phyloP scores from a whole-genome alignment of 2,113 vertebrate species.

The Atrichornis clamosus region DNA sequence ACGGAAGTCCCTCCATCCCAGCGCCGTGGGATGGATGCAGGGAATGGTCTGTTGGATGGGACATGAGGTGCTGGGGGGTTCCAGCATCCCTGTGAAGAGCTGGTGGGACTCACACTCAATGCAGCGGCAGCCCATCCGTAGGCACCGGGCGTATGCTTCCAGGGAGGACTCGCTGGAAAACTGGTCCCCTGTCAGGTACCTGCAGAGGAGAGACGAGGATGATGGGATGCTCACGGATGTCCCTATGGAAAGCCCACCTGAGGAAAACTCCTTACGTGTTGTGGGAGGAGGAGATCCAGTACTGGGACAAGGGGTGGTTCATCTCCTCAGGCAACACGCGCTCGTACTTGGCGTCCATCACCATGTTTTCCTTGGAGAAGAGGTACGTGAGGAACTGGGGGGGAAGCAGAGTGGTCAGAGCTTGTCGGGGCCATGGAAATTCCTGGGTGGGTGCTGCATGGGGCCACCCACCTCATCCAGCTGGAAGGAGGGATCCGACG shows the following conservation, averaged over 20 bases:
- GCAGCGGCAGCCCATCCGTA: constrained; percentile 88
- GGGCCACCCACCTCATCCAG: constrained; percentile 78
- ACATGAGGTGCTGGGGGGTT: background rate
- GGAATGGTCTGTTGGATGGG: background rate
- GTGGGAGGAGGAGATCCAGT: constrained; percentile 90
- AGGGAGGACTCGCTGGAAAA: constrained; percentile 88
- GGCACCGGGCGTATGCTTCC: constrained; percentile 84
- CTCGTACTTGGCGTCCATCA: constrained; percentile 75
- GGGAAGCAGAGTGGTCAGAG: background rate
- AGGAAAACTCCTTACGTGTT: constrained; percentile 78
- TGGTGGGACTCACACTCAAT: constrained; percentile 75
- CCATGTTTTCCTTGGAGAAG: constrained; percentile 84
- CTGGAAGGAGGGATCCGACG: constrained; percentile 77
- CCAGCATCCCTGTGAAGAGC: background rate
- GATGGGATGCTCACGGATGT: background rate
- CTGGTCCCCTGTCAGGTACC: constrained; percentile 87
- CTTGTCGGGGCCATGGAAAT: background rate
- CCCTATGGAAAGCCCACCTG: accelerated
- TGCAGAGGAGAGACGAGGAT: background rate
- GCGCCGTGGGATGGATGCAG: background rate
- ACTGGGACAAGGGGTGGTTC: constrained; percentile 84
- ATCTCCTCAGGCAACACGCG: constrained; percentile 77
- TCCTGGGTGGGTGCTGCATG: background rate
- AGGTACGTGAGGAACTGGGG: constrained; percentile 82
- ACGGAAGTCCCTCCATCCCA: accelerated